Evolutionary conservation across 2,797 vertebrate species (phyloP).

Genomic region (Acanthornis magna): DNA sequence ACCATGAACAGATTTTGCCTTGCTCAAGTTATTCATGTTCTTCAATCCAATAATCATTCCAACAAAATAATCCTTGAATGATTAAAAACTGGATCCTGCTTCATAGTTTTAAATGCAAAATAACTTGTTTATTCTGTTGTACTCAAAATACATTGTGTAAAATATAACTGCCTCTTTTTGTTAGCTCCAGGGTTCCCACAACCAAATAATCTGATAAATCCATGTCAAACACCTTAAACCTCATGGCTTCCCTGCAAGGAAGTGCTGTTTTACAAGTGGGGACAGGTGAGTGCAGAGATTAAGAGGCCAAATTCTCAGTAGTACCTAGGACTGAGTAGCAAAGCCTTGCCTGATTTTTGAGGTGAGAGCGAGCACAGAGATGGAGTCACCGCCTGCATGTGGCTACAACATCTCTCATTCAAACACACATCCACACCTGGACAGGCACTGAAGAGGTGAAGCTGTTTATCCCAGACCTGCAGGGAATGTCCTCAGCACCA

Average conservation of each 20-base stretch:
- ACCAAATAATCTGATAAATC: neutral
- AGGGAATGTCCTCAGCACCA: neutral
- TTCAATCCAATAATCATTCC: neutral
- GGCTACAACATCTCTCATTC: neutral
- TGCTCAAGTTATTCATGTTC: neutral
- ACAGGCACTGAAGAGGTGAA: neutral
- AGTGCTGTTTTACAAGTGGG: neutral
- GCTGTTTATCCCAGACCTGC: neutral
- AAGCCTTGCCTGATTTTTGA: neutral
- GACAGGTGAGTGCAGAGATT: neutral
- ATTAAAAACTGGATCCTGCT: neutral
- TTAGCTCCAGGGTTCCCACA: neutral
- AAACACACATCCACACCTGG: neutral
- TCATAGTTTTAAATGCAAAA: neutral
- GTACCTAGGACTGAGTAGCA: neutral
- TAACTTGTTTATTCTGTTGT: neutral
- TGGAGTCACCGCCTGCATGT: accelerated
- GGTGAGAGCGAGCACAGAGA: neutral
- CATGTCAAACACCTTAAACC: neutral
- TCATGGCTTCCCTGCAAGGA: accelerated
- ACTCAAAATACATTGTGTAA: neutral
- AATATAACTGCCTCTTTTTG: neutral
- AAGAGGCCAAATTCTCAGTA: neutral
- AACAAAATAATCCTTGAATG: neutral
- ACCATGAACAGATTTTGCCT: neutral